Conservation (phyloP, 2,113 vertebrate genomes). For the Apistogramma diplotaenia region DNA sequence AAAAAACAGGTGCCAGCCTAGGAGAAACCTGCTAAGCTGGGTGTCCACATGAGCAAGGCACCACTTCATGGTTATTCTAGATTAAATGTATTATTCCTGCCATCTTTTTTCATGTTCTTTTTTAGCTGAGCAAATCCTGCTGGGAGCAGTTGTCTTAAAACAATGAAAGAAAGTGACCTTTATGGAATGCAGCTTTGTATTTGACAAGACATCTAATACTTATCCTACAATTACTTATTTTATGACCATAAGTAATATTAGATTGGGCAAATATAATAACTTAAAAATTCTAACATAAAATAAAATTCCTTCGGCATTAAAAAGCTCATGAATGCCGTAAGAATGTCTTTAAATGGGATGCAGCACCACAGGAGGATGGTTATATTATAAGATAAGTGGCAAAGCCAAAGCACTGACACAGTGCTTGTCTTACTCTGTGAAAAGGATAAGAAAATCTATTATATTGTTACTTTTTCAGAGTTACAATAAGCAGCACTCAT, state of each 20-base stretch:
- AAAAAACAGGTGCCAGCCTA: slow-evolving; percentile 47
- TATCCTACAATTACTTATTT: slow-evolving; percentile 15
- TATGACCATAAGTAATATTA: neutral
- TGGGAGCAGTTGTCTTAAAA: slow-evolving; percentile 58
- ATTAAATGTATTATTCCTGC: slow-evolving; percentile 63
- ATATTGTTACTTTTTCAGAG: neutral
- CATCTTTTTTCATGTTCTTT: slow-evolving; percentile 49
- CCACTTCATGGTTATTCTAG: slow-evolving; percentile 53
- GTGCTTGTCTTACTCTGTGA: neutral
- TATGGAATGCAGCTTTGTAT: slow-evolving; percentile 22
- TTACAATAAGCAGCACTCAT: neutral
- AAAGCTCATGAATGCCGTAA: neutral
- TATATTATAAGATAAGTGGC: neutral
- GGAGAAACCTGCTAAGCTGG: slow-evolving; percentile 35
- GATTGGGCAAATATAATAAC: slow-evolving; percentile 9
- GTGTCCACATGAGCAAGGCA: slow-evolving; percentile 29
- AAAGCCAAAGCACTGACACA: too few relatives aligned
- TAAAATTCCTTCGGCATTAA: neutral
- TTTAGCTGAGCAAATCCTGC: slow-evolving; percentile 53
- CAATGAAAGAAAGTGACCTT: slow-evolving; percentile 30
- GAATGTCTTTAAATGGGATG: neutral
- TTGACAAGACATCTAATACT: slow-evolving; percentile 18
- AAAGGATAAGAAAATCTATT: neutral
- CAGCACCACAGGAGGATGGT: neutral
- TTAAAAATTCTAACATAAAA: neutral